Evolutionary conservation across 2,888 invertebrate species (phyloP).

Genomic region (Encarsia formosa): DNA sequence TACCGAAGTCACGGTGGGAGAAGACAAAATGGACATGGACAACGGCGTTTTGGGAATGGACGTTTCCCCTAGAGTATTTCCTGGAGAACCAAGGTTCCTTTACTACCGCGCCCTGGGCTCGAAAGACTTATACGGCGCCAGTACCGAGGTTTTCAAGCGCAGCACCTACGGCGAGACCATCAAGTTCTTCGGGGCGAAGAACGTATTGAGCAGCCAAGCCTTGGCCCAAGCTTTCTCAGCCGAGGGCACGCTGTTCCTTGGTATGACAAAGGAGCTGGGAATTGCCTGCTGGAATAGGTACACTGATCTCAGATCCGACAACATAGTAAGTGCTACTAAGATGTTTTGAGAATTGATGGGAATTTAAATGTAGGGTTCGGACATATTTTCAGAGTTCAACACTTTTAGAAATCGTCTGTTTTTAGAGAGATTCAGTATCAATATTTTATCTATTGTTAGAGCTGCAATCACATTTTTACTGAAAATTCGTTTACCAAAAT

Average conservation of each 20-base stretch:
- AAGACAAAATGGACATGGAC: constrained; percentile 58
- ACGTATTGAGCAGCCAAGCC: constrained; percentile 28
- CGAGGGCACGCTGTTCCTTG: constrained; percentile 45
- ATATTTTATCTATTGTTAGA: too few relatives aligned
- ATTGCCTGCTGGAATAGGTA: constrained; percentile 48
- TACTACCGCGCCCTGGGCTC: constrained; percentile 36
- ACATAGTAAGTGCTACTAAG: constrained; percentile 29
- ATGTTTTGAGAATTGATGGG: too few relatives aligned
- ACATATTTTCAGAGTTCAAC: too few relatives aligned
- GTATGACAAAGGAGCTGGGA: constrained; percentile 41
- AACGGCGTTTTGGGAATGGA: constrained; percentile 68
- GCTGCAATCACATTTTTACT: too few relatives aligned
- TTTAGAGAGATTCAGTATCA: too few relatives aligned
- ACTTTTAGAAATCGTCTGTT: too few relatives aligned
- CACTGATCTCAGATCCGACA: constrained; percentile 25
- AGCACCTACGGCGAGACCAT: constrained; percentile 14
- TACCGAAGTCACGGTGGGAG: constrained; percentile 4
- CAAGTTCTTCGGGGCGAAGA: constrained; percentile 22
- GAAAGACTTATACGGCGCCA: constrained; percentile 24
- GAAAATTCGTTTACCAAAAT: too few relatives aligned
- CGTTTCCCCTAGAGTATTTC: constrained; percentile 51
- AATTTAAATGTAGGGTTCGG: too few relatives aligned
- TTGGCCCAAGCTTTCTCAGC: constrained; percentile 23
- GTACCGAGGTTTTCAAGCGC: constrained; percentile 19
- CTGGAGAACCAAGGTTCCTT: constrained; percentile 22